These are phyloP conservation scores for Formica selysi DNA, from an alignment of 1,140 invertebrate genomes.

Conservation along the genomic window DNA sequence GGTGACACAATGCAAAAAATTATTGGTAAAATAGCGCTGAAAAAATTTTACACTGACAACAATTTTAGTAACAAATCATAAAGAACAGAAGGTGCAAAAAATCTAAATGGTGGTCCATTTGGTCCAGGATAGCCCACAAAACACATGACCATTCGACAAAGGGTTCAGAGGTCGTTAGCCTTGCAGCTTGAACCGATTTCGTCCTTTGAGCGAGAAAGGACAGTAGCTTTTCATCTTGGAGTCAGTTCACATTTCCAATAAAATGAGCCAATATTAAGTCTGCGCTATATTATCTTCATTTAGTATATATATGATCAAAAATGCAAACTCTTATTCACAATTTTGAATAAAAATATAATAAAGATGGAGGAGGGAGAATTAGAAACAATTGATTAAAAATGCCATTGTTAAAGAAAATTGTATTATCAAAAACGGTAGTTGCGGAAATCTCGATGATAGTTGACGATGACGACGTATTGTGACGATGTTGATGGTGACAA, in stretches of 20 bases:
- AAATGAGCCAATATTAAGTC: not conserved
- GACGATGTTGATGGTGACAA: not conserved
- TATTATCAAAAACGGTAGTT: not conserved
- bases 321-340: not conserved
- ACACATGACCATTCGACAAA: slow-evolving; percentile 35
- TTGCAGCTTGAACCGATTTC: slow-evolving; percentile 47
- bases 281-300: not conserved
- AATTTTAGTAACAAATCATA: slow-evolving; percentile 3
- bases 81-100: not conserved
- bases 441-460: not conserved
- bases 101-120: not conserved
- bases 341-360: not conserved
- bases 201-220: not conserved
- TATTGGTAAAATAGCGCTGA: not conserved
- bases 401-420: not conserved
- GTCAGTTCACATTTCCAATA: not conserved
- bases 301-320: not conserved
- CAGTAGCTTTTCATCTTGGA: slow-evolving; percentile 21
- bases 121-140: not conserved
- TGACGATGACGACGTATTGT: not conserved
- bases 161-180: slow-evolving; percentile 43
- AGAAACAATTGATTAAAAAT: not conserved
- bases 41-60: slow-evolving; percentile 20
- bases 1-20: slow-evolving; percentile 42
- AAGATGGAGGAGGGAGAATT: not conserved